Evolutionary conservation across 2,113 vertebrate genomes (phyloP).

Genomic region (Hippocampus abdominalis): DNA sequence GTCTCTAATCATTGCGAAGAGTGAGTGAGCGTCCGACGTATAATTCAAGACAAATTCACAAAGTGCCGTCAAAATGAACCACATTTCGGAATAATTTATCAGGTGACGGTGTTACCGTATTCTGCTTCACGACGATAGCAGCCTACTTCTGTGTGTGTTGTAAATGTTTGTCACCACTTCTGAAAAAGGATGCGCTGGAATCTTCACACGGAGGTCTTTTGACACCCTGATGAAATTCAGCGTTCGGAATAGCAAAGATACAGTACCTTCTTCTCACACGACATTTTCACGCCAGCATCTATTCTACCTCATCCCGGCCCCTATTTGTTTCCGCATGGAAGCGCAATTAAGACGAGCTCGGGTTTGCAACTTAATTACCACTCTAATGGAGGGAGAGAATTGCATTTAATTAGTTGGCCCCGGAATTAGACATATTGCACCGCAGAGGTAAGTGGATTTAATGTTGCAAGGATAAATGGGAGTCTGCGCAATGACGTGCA

Average conservation of each 20-base stretch:
- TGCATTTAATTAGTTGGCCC: constrained; percentile 71
- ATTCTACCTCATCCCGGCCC: constrained; percentile 37
- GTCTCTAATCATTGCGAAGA: too few relatives aligned
- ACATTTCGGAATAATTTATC: too few relatives aligned
- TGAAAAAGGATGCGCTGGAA: not conserved
- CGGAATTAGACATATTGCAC: constrained; percentile 64
- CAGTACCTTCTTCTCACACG: constrained; percentile 29
- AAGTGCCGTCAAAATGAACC: too few relatives aligned
- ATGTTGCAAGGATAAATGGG: constrained; percentile 69
- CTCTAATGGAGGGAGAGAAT: constrained; percentile 72
- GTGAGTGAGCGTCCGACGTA: too few relatives aligned
- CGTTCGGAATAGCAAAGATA: not conserved
- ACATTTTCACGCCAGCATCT: constrained; percentile 50
- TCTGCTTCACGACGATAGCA: not conserved
- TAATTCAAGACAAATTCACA: too few relatives aligned
- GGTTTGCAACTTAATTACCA: constrained; percentile 71
- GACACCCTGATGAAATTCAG: not conserved
- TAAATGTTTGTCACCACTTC: not conserved
- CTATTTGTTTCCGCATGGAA: constrained; percentile 43
- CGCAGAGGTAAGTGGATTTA: constrained; percentile 72
- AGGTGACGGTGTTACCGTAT: too few relatives aligned
- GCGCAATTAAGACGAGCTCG: constrained; percentile 55
- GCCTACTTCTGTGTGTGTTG: too few relatives aligned
- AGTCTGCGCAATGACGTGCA: constrained; percentile 61
- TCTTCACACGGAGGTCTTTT: not conserved